Percentiles rank a stretch among this genome's conserved stretches.
Conservation (phyloP, 1,140 invertebrate genomes). For the Aporrectodea caliginosa region DNA sequence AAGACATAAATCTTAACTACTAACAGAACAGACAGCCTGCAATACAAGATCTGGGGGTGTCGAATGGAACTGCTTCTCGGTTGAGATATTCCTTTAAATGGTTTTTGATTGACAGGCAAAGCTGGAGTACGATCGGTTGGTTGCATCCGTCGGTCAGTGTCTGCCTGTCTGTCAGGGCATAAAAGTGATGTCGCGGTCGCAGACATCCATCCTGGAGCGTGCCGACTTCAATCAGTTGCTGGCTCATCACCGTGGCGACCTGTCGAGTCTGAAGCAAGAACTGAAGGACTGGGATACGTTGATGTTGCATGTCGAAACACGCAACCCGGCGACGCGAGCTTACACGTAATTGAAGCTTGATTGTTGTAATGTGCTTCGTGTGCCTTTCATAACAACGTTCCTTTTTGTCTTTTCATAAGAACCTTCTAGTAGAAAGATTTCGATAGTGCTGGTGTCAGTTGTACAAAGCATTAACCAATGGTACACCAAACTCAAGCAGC, state of each 20-base stretch:
- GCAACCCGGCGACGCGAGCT: constrained; percentile 65
- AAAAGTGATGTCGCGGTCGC: constrained; percentile 60
- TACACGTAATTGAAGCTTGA: too few species aligned
- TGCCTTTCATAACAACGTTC: too few species aligned
- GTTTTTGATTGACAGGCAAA: constrained; percentile 68
- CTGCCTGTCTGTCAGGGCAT: constrained; percentile 65
- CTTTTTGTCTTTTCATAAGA: too few species aligned
- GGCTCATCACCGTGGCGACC: constrained; percentile 46
- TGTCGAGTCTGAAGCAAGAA: constrained; percentile 74
- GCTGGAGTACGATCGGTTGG: constrained; percentile 84
- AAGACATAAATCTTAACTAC: too few species aligned
- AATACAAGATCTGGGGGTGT: too few species aligned
- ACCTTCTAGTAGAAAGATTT: too few species aligned
- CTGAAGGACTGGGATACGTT: constrained; percentile 81
- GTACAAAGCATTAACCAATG: too few species aligned
- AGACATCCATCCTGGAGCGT: constrained; percentile 47
- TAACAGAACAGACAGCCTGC: too few species aligned
- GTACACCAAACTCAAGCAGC: too few species aligned
- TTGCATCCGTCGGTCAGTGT: constrained; percentile 62
- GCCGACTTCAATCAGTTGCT: constrained; percentile 51
- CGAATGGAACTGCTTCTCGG: too few species aligned
- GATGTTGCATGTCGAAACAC: constrained; percentile 64
- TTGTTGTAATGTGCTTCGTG: too few species aligned
- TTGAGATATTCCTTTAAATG: background rate
- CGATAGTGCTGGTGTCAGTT: too few species aligned